These are phyloP conservation scores for Protosalanx chinensis DNA, from an alignment of 2,797 vertebrate genomes.

Conservation along the genomic window DNA sequence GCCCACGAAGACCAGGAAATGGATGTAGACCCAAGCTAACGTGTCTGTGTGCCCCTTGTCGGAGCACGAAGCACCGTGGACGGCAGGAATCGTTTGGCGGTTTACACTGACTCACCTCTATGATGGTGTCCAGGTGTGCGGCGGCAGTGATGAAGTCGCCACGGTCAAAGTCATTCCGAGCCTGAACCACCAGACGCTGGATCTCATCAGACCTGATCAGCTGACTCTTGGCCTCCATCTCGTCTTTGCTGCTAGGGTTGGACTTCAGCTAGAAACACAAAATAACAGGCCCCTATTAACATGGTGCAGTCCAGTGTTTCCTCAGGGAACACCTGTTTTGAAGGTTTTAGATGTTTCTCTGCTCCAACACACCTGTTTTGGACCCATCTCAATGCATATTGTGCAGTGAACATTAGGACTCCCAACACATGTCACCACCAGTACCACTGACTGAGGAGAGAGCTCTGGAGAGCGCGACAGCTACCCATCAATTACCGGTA, in stretches of 20 bases:
- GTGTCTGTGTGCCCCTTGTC: no score
- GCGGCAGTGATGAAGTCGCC: constrained; percentile 79
- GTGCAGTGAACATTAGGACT: no score
- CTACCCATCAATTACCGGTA: no score
- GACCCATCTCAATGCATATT: constrained; percentile 6
- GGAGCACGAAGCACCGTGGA: no score
- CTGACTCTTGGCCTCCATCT: constrained; percentile 83
- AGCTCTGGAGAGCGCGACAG: no score
- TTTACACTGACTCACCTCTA: constrained; percentile 77
- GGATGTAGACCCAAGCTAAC: no score
- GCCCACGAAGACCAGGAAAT: no score
- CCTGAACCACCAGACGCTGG: constrained; percentile 81
- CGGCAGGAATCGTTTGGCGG: no score
- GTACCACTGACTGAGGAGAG: background rate
- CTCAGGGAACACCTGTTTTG: no score
- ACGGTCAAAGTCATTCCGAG: constrained; percentile 68
- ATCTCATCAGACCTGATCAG: constrained; percentile 88
- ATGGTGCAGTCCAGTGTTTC: no score
- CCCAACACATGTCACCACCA: no score
- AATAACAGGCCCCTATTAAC: background rate
- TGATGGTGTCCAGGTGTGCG: constrained; percentile 80
- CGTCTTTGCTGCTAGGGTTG: constrained; percentile 82
- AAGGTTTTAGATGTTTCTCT: no score
- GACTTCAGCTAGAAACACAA: constrained; percentile 81
- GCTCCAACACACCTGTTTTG: background rate